phyloP scores from a whole-genome alignment of 2,113 vertebrate species.

The cattle (Bos taurus) region DNA sequence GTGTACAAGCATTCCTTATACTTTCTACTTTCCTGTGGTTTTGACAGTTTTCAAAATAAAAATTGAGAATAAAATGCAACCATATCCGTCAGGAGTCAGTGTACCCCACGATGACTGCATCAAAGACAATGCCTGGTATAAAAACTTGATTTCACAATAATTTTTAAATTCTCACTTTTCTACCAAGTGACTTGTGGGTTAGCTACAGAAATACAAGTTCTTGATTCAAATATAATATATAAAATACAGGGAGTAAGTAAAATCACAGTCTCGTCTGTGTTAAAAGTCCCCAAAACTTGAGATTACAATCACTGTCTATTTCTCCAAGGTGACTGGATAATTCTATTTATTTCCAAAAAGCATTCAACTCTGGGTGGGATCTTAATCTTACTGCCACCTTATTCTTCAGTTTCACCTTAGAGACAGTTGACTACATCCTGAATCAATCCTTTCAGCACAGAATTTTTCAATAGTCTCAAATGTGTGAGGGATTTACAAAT shows the following conservation, averaged over 20 bases:
- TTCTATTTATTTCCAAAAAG: slow-evolving; percentile 28
- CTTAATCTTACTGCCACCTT: background rate
- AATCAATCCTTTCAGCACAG: background rate
- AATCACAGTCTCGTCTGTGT: background rate
- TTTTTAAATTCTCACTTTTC: slow-evolving; percentile 24
- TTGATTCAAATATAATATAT: background rate
- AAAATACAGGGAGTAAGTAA: background rate
- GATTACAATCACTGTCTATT: background rate
- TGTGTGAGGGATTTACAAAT: background rate
- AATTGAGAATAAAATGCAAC: background rate
- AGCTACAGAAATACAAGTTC: slow-evolving; percentile 4
- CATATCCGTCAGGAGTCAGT: background rate
- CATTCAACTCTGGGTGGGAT: background rate
- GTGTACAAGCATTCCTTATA: background rate
- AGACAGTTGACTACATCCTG: background rate
- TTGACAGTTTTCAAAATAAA: slow-evolving; percentile 37
- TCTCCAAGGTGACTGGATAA: background rate
- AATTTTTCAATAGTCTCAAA: background rate
- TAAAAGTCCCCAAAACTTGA: slow-evolving; percentile 1
- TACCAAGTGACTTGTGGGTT: background rate
- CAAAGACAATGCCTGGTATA: background rate
- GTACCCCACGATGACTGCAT: background rate
- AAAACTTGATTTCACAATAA: background rate
- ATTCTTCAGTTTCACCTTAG: background rate
- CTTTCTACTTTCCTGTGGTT: background rate